These are phyloP conservation scores for Calameuta filiformis DNA, from an alignment of 2,888 invertebrate species.

Conservation along the genomic window DNA sequence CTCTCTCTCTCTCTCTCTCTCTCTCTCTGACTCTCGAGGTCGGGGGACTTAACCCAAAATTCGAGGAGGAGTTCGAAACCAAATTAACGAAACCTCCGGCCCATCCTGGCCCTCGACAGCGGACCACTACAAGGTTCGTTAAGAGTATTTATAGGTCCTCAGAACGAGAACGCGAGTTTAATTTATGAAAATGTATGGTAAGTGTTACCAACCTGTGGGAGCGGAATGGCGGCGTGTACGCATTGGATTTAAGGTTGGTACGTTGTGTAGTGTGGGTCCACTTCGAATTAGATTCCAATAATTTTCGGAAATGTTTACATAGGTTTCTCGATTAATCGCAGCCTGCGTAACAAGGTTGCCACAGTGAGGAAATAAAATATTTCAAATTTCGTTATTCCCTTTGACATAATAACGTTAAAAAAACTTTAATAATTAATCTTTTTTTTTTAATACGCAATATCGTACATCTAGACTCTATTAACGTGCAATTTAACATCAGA, in stretches of 20 bases:
- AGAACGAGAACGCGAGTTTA: constrained; percentile 20
- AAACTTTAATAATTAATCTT: no score
- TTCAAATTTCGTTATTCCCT: no score
- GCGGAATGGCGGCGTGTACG: constrained; percentile 10
- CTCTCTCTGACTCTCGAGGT: neutral
- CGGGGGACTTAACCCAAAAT: neutral
- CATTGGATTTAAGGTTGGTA: no score
- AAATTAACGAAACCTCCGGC: constrained; percentile 2
- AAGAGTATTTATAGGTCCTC: constrained; percentile 30
- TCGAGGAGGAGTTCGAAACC: neutral
- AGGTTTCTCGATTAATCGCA: constrained; percentile 34
- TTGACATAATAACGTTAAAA: no score
- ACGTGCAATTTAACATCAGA: no score
- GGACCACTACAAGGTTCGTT: constrained; percentile 24
- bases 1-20: neutral
- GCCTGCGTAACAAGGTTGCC: neutral
- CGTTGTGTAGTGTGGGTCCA: constrained; percentile 17
- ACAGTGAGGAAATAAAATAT: no score
- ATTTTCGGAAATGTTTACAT: constrained; percentile 27
- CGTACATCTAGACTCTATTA: no score
- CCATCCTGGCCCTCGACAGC: constrained; percentile 1
- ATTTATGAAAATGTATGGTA: constrained; percentile 40
- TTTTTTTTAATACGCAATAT: no score
- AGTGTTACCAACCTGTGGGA: constrained; percentile 23
- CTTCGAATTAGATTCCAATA: constrained; percentile 25